Percentiles rank a stretch among this genome's conserved stretches.
phyloP scores from a whole-genome alignment of 2,888 invertebrate genomes.

The Catonia carolina region DNA sequence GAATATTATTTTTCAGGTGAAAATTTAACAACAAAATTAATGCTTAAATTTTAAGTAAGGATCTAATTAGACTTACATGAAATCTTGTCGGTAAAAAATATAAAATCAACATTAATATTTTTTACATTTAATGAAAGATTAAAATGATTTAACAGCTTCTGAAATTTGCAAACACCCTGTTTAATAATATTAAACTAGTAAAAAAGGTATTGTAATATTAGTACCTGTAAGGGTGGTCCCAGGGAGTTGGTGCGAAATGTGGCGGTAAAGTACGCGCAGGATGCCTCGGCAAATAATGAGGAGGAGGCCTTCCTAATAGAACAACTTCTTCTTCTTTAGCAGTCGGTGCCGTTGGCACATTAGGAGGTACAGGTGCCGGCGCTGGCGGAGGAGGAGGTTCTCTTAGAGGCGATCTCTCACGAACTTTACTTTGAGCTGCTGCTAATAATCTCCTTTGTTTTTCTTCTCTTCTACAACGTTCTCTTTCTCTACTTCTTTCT shows the following conservation, averaged over 20 bases:
- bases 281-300: conserved; percentile 42
- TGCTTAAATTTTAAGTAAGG: too few relatives aligned
- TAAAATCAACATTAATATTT: too few relatives aligned
- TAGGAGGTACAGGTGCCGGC: conserved; percentile 46
- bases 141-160: too few relatives aligned
- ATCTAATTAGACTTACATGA: too few relatives aligned
- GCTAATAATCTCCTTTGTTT: conserved; percentile 46
- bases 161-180: neutral
- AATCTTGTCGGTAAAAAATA: too few relatives aligned
- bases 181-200: neutral
- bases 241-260: conserved; percentile 52
- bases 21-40: too few relatives aligned
- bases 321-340: conserved; percentile 35
- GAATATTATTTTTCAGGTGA: too few relatives aligned
- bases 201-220: neutral
- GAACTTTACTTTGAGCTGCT: conserved; percentile 41
- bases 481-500: conserved; percentile 51
- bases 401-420: conserved; percentile 69
- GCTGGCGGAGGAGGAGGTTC: conserved; percentile 50
- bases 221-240: conserved; percentile 55
- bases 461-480: conserved; percentile 44
- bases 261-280: conserved; percentile 44
- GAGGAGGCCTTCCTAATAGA: conserved; percentile 47
- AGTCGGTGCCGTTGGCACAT: conserved; percentile 43
- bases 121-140: too few relatives aligned